Evolutionary conservation across 1,140 invertebrate genomes (phyloP).

Genomic region (Adelges cooleyi): DNA sequence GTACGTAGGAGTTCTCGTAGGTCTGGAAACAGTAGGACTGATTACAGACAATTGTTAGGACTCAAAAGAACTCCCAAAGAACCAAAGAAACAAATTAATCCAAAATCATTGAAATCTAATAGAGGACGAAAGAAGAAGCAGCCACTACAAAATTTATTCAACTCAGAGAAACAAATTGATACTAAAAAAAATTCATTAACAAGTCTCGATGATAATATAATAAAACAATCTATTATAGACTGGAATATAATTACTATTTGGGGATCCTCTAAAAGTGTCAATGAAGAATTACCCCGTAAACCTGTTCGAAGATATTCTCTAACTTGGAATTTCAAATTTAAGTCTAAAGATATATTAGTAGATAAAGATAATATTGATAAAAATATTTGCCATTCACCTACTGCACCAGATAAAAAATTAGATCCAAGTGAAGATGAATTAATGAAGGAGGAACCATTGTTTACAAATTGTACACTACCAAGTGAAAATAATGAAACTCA

Average conservation of each 20-base stretch:
- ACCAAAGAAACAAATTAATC: not conserved
- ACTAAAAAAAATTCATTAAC: not conserved
- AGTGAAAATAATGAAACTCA: too few species aligned
- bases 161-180: not conserved
- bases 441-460: too few species aligned
- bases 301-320: not conserved
- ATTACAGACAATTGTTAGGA: not conserved
- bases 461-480: too few species aligned
- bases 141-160: not conserved
- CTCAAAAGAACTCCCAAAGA: not conserved
- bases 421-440: not conserved
- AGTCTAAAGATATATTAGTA: too few species aligned
- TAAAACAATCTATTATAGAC: not conserved
- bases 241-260: not conserved
- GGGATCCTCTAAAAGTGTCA: not conserved
- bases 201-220: not conserved
- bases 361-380: too few species aligned
- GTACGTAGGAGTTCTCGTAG: not conserved
- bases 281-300: not conserved
- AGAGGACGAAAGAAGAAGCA: not conserved
- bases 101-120: not conserved
- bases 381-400: too few species aligned
- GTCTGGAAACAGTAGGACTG: not conserved
- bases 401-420: not conserved
- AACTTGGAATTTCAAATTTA: not conserved